phyloP scores from a whole-genome alignment of 2,888 invertebrate species.

The Acrobasis repandana region DNA sequence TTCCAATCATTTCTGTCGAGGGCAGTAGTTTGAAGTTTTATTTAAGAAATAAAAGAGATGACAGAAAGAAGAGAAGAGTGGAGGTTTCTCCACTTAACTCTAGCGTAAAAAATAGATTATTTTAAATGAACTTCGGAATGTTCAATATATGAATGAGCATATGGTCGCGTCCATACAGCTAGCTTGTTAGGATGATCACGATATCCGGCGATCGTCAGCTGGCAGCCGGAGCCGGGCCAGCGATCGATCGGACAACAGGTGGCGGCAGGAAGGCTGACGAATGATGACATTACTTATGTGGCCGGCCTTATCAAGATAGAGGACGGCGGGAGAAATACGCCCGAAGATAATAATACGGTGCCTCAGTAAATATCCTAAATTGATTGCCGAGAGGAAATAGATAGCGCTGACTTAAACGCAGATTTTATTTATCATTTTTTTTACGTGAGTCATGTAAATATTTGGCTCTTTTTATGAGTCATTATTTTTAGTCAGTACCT shows the following conservation, averaged over 20 bases:
- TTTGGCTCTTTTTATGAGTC: no score
- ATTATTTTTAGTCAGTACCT: no score
- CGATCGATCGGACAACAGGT: constrained; percentile 13
- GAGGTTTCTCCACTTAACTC: no score
- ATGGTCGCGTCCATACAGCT: neutral
- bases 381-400: neutral
- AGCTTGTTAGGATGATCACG: neutral
- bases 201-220: neutral
- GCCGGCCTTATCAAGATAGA: neutral
- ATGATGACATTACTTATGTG: constrained; percentile 13
- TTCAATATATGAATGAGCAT: no score
- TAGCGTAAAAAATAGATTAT: no score
- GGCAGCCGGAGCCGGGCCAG: neutral
- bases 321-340: neutral
- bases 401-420: neutral
- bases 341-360: neutral
- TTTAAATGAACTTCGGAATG: no score
- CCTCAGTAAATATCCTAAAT: neutral
- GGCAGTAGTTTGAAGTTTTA: no score
- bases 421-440: no score
- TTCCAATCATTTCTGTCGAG: no score
- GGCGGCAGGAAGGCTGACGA: constrained; percentile 2
- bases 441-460: no score
- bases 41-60: no score
- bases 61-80: no score